Evolutionary conservation across 2,113 vertebrate species (phyloP).

Genomic region (Scolopax mira): DNA sequence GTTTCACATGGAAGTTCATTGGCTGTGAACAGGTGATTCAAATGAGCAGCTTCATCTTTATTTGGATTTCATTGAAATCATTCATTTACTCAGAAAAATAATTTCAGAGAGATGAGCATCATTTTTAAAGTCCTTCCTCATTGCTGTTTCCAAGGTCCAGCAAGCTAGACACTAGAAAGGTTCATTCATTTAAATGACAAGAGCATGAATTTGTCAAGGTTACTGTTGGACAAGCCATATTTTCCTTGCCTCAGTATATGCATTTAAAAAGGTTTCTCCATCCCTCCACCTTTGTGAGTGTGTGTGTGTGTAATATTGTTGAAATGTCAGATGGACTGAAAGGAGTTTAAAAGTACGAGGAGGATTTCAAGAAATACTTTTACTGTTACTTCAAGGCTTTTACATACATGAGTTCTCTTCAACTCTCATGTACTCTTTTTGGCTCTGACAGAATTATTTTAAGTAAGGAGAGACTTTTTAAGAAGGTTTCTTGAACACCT

Average conservation of each 20-base stretch:
- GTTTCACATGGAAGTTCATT: conserved; percentile 38
- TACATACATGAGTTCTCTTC: neutral
- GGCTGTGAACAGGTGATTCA: neutral
- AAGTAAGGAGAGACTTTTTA: neutral
- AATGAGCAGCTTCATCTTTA: conserved; percentile 35
- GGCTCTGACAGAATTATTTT: conserved; percentile 6
- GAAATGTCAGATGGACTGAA: conserved; percentile 22
- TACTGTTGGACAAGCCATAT: conserved; percentile 36
- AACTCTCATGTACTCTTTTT: neutral
- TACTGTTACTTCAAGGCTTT: conserved; percentile 13
- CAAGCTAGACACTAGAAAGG: neutral
- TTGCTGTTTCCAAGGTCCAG: conserved; percentile 43
- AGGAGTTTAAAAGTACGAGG: neutral
- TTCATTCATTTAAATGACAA: conserved; percentile 56
- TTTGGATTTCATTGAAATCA: conserved; percentile 19
- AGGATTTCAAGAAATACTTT: conserved; percentile 3
- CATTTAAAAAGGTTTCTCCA: conserved; percentile 14
- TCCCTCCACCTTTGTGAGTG: neutral
- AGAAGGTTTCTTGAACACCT: neutral
- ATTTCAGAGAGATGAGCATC: neutral
- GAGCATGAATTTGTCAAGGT: conserved; percentile 45
- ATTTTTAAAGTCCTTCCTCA: conserved; percentile 34
- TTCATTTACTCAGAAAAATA: conserved; percentile 59
- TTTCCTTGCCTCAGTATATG: conserved; percentile 20
- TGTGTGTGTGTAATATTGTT: neutral